Conservation (phyloP, 1,140 invertebrate genomes). For the Physella acuta region DNA sequence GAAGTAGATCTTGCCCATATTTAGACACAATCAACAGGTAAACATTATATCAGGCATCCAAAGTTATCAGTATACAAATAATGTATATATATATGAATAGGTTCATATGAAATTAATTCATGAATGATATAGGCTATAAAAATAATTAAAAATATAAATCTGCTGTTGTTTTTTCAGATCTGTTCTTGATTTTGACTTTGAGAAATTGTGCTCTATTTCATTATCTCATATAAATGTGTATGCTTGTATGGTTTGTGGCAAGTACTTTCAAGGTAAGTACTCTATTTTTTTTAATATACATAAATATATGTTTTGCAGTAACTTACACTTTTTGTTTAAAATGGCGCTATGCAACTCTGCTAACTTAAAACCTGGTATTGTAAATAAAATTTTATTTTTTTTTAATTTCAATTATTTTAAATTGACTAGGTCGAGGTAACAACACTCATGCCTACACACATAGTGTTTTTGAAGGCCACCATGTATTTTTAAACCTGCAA, state of each 20-base stretch:
- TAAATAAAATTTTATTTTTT: neutral
- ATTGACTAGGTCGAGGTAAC: constrained; percentile 90
- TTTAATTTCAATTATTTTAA: neutral
- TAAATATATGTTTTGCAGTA: too few species aligned
- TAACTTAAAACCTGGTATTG: neutral
- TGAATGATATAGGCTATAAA: neutral
- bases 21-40: constrained; percentile 91
- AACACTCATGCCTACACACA: constrained; percentile 99
- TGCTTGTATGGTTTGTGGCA: constrained; percentile 98
- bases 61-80: neutral
- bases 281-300: too few species aligned
- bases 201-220: constrained; percentile 98
- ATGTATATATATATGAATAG: neutral
- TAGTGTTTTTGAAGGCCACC: constrained; percentile 94
- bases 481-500: constrained; percentile 96
- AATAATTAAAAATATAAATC: too few species aligned
- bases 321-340: too few species aligned
- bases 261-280: constrained; percentile 89
- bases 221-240: constrained; percentile 99
- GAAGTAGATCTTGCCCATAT: constrained; percentile 77
- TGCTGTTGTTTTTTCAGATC: constrained; percentile 64
- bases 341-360: too few species aligned
- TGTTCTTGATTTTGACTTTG: constrained; percentile 99
- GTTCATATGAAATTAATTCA: neutral
- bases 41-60: neutral